A percentile compares a stretch with the other conserved stretches of the same genome.
Conservation (phyloP, 1,140 invertebrate species). For the Notospermus geniculatus region DNA sequence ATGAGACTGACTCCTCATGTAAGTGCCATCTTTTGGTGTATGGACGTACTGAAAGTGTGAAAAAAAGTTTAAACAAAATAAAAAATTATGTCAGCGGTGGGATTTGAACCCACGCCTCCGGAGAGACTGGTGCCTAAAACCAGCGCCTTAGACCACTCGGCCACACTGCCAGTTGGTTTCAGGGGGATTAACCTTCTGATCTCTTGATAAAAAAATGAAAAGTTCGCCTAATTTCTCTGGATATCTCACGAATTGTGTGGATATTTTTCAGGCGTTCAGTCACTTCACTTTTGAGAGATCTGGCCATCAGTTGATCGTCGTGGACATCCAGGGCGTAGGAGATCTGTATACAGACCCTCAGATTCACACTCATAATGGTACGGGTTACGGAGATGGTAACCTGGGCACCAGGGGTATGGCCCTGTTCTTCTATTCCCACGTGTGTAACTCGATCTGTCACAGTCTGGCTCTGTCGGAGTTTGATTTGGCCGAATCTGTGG, state of each 20-base stretch:
- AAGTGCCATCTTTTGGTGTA: conserved; percentile 3
- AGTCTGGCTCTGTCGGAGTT: conserved; percentile 60
- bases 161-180: too few species aligned
- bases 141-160: too few species aligned
- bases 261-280: conserved; percentile 59
- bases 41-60: too few species aligned
- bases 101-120: too few species aligned
- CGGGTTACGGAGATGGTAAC: conserved; percentile 63
- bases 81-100: too few species aligned
- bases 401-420: conserved; percentile 64
- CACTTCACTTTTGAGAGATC: conserved; percentile 67
- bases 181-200: too few species aligned
- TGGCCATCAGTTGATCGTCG: conserved; percentile 64
- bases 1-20: conserved; percentile 62
- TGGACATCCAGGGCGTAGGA: conserved; percentile 67
- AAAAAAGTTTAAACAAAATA: too few species aligned
- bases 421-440: conserved; percentile 64
- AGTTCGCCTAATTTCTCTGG: too few species aligned
- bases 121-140: too few species aligned
- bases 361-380: conserved; percentile 61
- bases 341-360: conserved; percentile 67
- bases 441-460: conserved; percentile 62
- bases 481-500: conserved; percentile 58
- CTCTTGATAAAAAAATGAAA: too few species aligned
- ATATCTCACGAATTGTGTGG: too few species aligned